Evolutionary conservation across 2,797 vertebrate species (phyloP).

Genomic region (Lateolabrax maculatus): DNA sequence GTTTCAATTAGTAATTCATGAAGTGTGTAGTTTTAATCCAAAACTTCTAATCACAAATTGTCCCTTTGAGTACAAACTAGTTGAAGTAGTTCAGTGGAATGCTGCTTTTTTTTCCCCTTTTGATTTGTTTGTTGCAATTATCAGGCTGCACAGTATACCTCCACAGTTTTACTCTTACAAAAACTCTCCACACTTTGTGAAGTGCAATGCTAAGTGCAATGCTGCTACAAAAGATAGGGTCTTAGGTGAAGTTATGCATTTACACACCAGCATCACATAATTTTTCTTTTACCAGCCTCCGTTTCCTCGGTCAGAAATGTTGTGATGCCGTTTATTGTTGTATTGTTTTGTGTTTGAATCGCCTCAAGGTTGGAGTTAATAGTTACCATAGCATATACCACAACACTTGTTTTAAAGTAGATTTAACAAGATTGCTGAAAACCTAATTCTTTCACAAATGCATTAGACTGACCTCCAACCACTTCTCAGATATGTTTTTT

Average conservation of each 20-base stretch:
- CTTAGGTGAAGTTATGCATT: slow-evolving; percentile 50
- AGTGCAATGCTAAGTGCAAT: slow-evolving; percentile 57
- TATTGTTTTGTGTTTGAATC: slow-evolving; percentile 32
- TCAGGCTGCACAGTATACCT: slow-evolving; percentile 41
- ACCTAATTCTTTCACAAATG: slow-evolving; percentile 18
- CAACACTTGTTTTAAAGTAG: neutral
- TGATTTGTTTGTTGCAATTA: slow-evolving; percentile 1
- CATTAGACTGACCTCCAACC: slow-evolving; percentile 33
- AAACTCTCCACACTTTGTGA: slow-evolving; percentile 30
- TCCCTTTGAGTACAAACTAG: slow-evolving; percentile 14
- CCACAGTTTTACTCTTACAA: slow-evolving; percentile 24
- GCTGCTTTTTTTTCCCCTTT: slow-evolving; percentile 5
- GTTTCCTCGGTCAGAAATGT: slow-evolving; percentile 7
- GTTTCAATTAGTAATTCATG: slow-evolving; percentile 15
- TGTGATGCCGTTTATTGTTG: slow-evolving; percentile 4
- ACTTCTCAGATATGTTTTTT: slow-evolving; percentile 27
- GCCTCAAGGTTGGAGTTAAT: slow-evolving; percentile 30
- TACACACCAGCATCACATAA: slow-evolving; percentile 20
- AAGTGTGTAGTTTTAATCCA: slow-evolving; percentile 22
- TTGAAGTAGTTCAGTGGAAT: slow-evolving; percentile 34
- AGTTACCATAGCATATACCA: neutral
- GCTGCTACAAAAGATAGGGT: too few species aligned
- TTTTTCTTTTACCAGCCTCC: slow-evolving; percentile 1
- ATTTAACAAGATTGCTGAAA: slow-evolving; percentile 2
- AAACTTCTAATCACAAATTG: slow-evolving; percentile 16